Evolutionary conservation across 2,888 invertebrate species (phyloP).

Genomic region (Hydrotaea cyrtoneurina): DNA sequence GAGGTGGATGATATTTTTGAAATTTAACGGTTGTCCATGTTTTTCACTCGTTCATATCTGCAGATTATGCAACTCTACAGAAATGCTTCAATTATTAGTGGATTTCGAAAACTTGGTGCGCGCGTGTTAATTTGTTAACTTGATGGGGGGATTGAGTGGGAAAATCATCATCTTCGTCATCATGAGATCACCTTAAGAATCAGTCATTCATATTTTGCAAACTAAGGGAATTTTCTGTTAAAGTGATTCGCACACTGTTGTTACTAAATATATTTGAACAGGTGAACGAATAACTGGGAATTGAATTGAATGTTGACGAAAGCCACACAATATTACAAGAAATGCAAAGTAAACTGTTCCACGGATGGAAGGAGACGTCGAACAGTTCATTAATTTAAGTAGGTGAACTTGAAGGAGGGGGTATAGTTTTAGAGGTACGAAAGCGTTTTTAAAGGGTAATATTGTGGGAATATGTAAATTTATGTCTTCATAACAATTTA

Average conservation of each 20-base stretch:
- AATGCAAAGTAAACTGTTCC: background rate
- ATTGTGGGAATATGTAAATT: too few species aligned
- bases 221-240: constrained; percentile 1
- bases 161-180: background rate
- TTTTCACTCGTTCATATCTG: background rate
- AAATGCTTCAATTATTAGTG: constrained; percentile 39
- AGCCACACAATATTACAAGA: background rate
- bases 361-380: too few species aligned
- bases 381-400: too few species aligned
- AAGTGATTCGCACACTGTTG: background rate
- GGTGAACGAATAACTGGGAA: background rate
- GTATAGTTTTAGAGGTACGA: too few species aligned
- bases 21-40: background rate
- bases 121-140: constrained; percentile 48
- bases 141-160: background rate
- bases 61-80: background rate
- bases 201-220: background rate
- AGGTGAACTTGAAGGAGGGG: too few species aligned
- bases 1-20: background rate
- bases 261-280: background rate
- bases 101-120: background rate
- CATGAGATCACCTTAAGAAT: background rate
- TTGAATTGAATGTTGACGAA: background rate
- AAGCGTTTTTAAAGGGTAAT: too few species aligned
- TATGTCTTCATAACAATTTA: too few species aligned